phyloP scores from a whole-genome alignment of 2,888 invertebrate genomes.

The Athalia rosae region DNA sequence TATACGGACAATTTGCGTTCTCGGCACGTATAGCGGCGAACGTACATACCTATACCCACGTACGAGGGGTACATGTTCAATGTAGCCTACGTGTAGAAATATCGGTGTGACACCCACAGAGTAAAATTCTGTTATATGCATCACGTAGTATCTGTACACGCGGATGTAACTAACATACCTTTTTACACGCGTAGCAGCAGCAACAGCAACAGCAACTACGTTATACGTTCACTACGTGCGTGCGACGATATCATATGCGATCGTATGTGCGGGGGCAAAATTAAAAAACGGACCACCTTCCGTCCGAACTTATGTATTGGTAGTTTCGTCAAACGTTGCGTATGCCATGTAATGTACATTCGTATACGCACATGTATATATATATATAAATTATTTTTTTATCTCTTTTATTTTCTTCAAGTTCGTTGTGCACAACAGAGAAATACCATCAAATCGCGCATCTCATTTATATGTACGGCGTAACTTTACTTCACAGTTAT shows the following conservation, averaged over 20 bases:
- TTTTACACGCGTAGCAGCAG: not conserved
- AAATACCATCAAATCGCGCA: slow-evolving; percentile 59
- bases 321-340: too few relatives aligned
- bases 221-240: too few relatives aligned
- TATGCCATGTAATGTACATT: too few relatives aligned
- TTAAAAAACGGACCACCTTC: slow-evolving; percentile 41
- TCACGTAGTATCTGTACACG: not conserved
- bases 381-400: too few relatives aligned
- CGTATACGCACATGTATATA: not conserved
- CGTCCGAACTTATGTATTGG: not conserved
- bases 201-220: too few relatives aligned
- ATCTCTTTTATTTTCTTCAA: too few relatives aligned
- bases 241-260: not conserved
- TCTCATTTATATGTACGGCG: slow-evolving; percentile 68
- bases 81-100: too few relatives aligned
- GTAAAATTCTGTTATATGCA: not conserved
- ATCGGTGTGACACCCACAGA: not conserved
- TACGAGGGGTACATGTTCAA: too few relatives aligned
- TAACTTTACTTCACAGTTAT: slow-evolving; percentile 70
- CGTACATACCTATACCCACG: too few relatives aligned
- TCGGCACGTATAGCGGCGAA: too few relatives aligned
- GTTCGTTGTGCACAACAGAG: slow-evolving; percentile 1
- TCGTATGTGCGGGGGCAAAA: slow-evolving; percentile 29
- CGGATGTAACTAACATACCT: not conserved
- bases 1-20: too few relatives aligned